Base-by-base conservation (phyloP, 2,797 vertebrate species). In the Malurus leucopterus region DNA sequence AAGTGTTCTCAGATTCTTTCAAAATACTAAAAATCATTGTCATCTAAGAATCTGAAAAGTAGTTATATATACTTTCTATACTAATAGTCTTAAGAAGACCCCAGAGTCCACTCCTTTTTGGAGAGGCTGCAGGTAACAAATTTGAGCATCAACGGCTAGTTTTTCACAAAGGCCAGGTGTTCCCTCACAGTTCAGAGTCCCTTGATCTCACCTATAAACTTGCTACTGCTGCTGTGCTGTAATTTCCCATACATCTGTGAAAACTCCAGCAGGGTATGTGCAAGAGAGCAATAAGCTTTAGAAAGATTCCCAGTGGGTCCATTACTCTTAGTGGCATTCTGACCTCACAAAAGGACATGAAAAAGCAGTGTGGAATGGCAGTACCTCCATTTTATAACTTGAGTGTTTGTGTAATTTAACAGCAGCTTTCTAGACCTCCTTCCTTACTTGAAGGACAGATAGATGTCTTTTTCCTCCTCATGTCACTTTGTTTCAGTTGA, bases 131-230 rank as follows among this genome's bases (percentile, higher is more conserved):
- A 82, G 47, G 41, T 68, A 86, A 90, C 8, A 88, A 63, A 53
- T 80, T 11, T 9, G 10, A 75, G 49, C 18, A 69, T 36, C 76
- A 80, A 2, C 30, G 89, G 73, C 65, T 62, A 43, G 22, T 73
- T 70, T 85, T 87, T 51, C 29, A 75, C 80, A 77, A 91, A 90
- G 65, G 34, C 8, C 58, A 73, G 84, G 29, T 92, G 80, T 47
- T 91, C 34, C 20, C 49, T 75, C 34, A 70, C 51, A 74, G 63
- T 68, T 80, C 63, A 59, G 41, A 89, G 50, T 71, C 73, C 59
- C 90, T 75, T 81, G 63, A 69, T 91, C 83, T 93, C 70, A 38
- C 67, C 68, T 58, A 76, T 85, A 91, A 91, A 91, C 23, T 71
- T 94, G 46, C 34, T 73, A 13, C 30, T 41, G 36, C 34, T 74